Evolutionary conservation across 1,140 invertebrate genomes (phyloP).

Genomic region (Eurosta solidaginis): DNA sequence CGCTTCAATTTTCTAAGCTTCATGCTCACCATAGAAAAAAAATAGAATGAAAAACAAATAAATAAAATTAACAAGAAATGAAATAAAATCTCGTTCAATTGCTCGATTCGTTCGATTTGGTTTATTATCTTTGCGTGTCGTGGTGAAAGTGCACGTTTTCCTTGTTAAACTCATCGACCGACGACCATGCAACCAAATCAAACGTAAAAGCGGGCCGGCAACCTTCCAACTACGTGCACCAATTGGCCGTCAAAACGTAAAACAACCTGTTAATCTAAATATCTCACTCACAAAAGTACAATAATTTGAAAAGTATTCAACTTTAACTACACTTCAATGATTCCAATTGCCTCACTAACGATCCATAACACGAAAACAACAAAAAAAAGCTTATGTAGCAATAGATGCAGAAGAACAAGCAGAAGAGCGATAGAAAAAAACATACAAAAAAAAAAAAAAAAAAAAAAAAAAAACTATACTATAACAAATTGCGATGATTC

Average conservation of each 20-base stretch:
- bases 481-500: conserved; percentile 18
- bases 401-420: background rate
- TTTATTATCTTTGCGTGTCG: conserved; percentile 45
- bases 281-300: conserved; percentile 48
- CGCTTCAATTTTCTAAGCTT: background rate
- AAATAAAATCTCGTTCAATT: conserved; percentile 24
- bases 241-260: conserved; percentile 20
- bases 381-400: background rate
- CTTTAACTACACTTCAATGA: background rate
- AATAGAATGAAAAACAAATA: too few relatives aligned
- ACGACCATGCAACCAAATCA: background rate
- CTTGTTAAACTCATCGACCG: conserved; percentile 45
- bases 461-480: background rate
- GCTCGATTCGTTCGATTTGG: conserved; percentile 28
- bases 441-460: background rate
- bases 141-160: conserved; percentile 60
- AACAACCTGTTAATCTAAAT: conserved; percentile 60
- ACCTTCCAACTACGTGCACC: background rate
- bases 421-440: background rate
- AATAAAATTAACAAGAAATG: background rate
- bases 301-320: conserved; percentile 18
- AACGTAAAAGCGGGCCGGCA: background rate
- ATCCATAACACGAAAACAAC: background rate
- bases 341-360: conserved; percentile 5
- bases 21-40: background rate